These are phyloP conservation scores for Alexandromys fortis DNA, from an alignment of 2,113 vertebrate species.

Conservation along the genomic window DNA sequence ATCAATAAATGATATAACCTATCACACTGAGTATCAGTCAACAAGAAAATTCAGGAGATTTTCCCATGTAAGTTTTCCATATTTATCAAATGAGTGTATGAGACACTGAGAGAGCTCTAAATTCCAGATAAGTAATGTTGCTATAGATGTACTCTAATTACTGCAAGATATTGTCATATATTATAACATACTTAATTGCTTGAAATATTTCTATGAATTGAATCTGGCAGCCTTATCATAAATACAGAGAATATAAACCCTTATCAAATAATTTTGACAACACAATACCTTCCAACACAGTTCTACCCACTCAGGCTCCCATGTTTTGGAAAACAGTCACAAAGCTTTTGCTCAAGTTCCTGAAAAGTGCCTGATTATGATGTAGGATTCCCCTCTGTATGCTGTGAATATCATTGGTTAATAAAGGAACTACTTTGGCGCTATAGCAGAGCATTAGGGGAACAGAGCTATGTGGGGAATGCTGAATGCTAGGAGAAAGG, in stretches of 20 bases:
- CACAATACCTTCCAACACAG: neutral
- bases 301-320: too few species aligned
- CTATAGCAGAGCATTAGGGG: too few species aligned
- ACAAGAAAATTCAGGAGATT: slow-evolving; percentile 4
- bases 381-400: too few species aligned
- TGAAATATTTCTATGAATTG: neutral
- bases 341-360: neutral
- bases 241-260: neutral
- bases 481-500: too few species aligned
- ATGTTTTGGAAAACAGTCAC: neutral
- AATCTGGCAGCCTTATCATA: neutral
- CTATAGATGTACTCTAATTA: neutral
- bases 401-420: too few species aligned
- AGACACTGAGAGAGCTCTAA: neutral
- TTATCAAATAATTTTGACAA: neutral
- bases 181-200: neutral
- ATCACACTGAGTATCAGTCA: neutral
- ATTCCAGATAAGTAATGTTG: neutral
- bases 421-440: too few species aligned
- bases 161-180: neutral
- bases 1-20: neutral
- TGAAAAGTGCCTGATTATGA: neutral
- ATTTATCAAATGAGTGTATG: neutral
- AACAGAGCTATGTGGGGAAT: too few species aligned
- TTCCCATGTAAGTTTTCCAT: neutral